Evolutionary conservation across 2,888 invertebrate species (phyloP).

Genomic region (Slavum lentiscoides): DNA sequence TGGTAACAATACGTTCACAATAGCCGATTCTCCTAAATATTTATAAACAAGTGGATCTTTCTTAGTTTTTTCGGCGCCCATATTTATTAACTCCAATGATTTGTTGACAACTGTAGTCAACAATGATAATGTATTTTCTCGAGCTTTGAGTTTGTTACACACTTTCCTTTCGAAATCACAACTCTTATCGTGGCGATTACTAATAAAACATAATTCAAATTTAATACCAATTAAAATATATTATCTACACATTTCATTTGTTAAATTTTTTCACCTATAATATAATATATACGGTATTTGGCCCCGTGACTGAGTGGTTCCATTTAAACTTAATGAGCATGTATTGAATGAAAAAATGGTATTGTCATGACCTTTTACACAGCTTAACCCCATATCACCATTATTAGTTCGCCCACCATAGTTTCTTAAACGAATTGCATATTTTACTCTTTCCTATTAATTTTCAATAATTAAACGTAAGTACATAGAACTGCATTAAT

Average conservation of each 20-base stretch:
- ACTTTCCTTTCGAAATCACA: constrained; percentile 45
- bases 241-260: neutral
- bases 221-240: neutral
- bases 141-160: constrained; percentile 40
- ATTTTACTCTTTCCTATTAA: constrained; percentile 78
- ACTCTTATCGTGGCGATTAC: constrained; percentile 44
- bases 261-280: constrained; percentile 66
- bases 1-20: constrained; percentile 79
- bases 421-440: constrained; percentile 84
- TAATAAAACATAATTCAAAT: constrained; percentile 64
- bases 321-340: constrained; percentile 91
- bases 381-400: constrained; percentile 87
- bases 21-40: constrained; percentile 60
- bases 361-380: constrained; percentile 90
- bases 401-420: constrained; percentile 91
- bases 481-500: neutral
- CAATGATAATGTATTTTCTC: constrained; percentile 37
- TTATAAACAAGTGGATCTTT: constrained; percentile 44
- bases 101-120: constrained; percentile 30
- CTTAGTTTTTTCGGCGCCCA: constrained; percentile 41
- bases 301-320: constrained; percentile 92
- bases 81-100: constrained; percentile 37
- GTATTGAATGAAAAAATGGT: constrained; percentile 87
- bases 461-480: constrained; percentile 25
- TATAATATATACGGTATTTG: constrained; percentile 93